Percentiles rank a stretch among this genome's conserved stretches.
Evolutionary conservation across 2,113 vertebrate genomes (phyloP).

Genomic region (Cyanoderma ruficeps): DNA sequence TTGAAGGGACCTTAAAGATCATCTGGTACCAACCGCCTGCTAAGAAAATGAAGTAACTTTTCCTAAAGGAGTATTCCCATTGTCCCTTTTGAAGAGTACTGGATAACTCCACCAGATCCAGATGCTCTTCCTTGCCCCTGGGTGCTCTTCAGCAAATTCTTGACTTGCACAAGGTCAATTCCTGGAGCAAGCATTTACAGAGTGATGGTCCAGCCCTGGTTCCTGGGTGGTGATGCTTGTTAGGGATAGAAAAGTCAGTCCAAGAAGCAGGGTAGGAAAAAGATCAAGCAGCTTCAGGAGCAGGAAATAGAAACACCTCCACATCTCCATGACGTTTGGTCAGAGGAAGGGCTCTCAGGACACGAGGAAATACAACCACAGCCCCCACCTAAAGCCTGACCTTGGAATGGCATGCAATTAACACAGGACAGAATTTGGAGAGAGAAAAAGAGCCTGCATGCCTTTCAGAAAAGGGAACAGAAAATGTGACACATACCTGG

Average conservation of each 20-base stretch:
- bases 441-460: rapidly evolving
- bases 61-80: neutral
- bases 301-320: neutral
- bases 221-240: neutral
- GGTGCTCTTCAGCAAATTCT: neutral
- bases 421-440: rapidly evolving
- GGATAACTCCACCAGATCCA: neutral
- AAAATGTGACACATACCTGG: slow-evolving; percentile 73
- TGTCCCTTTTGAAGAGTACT: neutral
- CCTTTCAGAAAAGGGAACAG: neutral
- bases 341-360: neutral
- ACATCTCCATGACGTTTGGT: neutral
- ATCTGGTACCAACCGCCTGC: neutral
- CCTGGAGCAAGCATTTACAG: neutral
- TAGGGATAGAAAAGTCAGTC: neutral
- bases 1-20: neutral
- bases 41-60: neutral
- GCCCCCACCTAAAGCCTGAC: neutral
- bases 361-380: rapidly evolving
- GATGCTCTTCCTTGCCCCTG: rapidly evolving
- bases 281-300: neutral
- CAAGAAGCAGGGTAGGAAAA: neutral
- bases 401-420: rapidly evolving
- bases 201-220: neutral
- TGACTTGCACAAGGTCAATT: neutral